These are phyloP conservation scores for Pseudococcus longispinus DNA, from an alignment of 2,888 invertebrate species.

Conservation along the genomic window DNA sequence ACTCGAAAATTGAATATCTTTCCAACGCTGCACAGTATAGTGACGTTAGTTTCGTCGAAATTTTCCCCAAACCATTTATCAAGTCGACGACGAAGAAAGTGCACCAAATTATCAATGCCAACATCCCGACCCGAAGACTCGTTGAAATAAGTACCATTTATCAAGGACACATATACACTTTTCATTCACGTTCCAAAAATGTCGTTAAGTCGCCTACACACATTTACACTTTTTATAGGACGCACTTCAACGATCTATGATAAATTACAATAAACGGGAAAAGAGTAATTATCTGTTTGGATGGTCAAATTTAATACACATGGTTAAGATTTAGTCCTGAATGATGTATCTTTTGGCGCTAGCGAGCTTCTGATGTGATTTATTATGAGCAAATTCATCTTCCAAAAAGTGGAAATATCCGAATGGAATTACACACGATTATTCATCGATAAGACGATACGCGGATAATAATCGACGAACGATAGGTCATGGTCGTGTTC, in stretches of 20 bases:
- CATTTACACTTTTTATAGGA: constrained; percentile 14
- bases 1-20: no score
- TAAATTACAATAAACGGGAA: constrained; percentile 45
- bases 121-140: neutral
- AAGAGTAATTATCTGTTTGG: constrained; percentile 31
- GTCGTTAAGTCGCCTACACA: constrained; percentile 40
- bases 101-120: constrained; percentile 6
- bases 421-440: neutral
- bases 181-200: constrained; percentile 40
- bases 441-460: neutral
- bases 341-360: neutral
- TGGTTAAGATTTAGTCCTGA: neutral
- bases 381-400: neutral
- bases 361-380: neutral
- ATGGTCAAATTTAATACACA: constrained; percentile 5
- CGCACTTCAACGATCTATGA: neutral
- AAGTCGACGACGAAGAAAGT: neutral
- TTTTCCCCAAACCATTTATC: neutral
- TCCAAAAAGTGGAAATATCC: neutral
- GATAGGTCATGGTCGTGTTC: constrained; percentile 40
- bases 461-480: constrained; percentile 6
- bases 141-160: constrained; percentile 8
- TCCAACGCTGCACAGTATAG: no score
- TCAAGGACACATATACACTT: constrained; percentile 1
- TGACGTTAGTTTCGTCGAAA: neutral